Base-by-base conservation (phyloP, 2,888 invertebrate species). In the Eilema depressum region DNA sequence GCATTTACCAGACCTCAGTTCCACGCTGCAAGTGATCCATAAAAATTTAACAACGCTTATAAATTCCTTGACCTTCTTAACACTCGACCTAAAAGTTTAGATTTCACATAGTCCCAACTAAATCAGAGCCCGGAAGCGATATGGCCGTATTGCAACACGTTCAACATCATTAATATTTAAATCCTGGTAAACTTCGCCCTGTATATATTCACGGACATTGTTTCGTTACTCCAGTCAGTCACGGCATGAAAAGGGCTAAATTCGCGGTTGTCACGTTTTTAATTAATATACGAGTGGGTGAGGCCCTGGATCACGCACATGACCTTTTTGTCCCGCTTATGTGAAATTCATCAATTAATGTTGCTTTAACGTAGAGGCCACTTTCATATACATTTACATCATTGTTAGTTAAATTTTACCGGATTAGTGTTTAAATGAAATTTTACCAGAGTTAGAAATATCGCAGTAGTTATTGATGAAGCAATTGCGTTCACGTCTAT, bases 211-310 rank as follows among this genome's bases (percentile, higher is more conserved):
- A 74, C 79, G 65, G 69, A 79, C 78, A 86, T 86, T 86, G 86
- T 86, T 86, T 76, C 73, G 75, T 76, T 73, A 82, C 77, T 75
- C 73, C 78, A 83, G 80, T 85, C 84, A 82, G 89, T 87, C 88
- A 86, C 85, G 88, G 80, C 85, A 89, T 83, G 85, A 86, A 91
- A 92, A 92, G 91, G 90, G 91, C 90, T 85, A 85, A 91, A 91
- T 91, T 91, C 88, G 87, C 83, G 87, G 89, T 87, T 91, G 93
- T 93, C 93, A 93, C 89, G 91, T 91, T 93, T 93, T 94, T 94
- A 93, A 94, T 94, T 93, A 93, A 92, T 93, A 89, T 91, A 91
- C 85, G 90, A 90, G 88, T 84, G 86, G 90, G 91, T 66, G 89
- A 80, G 91, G 88, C 85, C 75, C 76, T 75, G 82, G 82, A 81